Evolutionary conservation across 2,888 invertebrate genomes (phyloP), one percentile per base, ranked within the genome.

Genomic region (Cremastobaeus sp.): DNA sequence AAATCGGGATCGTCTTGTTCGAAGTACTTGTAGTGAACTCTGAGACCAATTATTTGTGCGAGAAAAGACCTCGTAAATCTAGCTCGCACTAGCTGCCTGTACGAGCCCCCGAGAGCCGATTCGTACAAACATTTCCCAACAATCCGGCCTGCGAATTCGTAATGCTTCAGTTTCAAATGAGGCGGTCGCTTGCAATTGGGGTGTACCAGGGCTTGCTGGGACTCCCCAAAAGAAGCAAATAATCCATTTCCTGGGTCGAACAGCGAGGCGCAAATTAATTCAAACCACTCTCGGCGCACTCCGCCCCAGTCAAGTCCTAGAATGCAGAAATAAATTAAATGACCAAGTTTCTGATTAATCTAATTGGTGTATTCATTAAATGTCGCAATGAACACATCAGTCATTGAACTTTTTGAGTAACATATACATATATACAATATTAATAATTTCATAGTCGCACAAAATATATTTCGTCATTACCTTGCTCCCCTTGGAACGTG

Each of bases 61-160:
- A 97, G 91, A 89, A 98, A 98, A 34, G 96, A 96, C 62, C 97
- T 90, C 34, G 96, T 94, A 85, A 97, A 96, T 55, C 96, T 89
- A 0, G 97, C 97, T 50, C 96, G 92, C 74, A 98, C 96, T 73
- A 96, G 89, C 88, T 97, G 97, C 0, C 96, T 90, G 89, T 96
- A 96, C 9, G 93, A 92, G 64, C 96, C 95, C 28, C 97, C 97
- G 54, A 97, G 90, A 2, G 97, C 95, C 69, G 96, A 96, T 89
- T 98, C 97, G 87, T 96, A 97, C 80, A 98, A 89, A 88, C 97
- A 97, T 89, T 98, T 98, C 71, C 97, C 97, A 32, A 97, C 96
- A 80, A 98, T 91, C 88, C 94, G 94, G 54, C 98, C 97, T 28
- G 97, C 97, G 83, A 96, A 94, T 89, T 97, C 97, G 87, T 94